phyloP scores from a whole-genome alignment of 1,140 invertebrate species.

The Bombus superbus region DNA sequence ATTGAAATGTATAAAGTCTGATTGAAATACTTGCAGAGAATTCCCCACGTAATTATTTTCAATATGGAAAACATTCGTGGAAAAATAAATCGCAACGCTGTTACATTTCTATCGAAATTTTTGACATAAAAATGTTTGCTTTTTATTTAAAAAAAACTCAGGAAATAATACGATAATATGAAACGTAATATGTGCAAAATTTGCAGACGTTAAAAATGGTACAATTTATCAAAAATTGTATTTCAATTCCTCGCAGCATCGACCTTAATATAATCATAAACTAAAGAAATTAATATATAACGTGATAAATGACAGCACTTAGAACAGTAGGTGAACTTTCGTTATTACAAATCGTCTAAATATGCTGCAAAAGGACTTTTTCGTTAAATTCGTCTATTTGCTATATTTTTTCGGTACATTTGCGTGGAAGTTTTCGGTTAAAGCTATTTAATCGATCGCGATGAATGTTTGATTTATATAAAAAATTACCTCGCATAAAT shows the following conservation, averaged over 20 bases:
- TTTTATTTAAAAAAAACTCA: neutral
- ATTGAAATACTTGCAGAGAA: neutral
- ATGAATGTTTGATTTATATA: no score
- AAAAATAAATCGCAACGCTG: neutral
- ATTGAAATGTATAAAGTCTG: neutral
- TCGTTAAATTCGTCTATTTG: no score
- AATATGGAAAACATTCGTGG: neutral
- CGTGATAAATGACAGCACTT: no score
- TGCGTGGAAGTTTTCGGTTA: neutral
- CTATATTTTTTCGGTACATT: neutral
- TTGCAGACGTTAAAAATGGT: neutral
- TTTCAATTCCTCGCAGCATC: no score
- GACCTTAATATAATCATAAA: no score
- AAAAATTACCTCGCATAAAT: neutral
- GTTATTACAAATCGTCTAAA: no score
- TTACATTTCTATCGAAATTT: neutral
- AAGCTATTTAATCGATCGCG: neutral
- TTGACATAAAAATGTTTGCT: neutral
- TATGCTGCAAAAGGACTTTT: no score
- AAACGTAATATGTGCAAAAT: neutral
- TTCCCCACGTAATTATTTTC: neutral
- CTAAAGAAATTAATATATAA: no score
- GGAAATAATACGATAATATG: neutral
- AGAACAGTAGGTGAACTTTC: no score
- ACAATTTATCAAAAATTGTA: neutral